A percentile compares a stretch with the other conserved stretches of the same genome.
These are phyloP conservation scores for Epinephelus lanceolatus DNA, from an alignment of 2,113 vertebrate species.

Conservation along the genomic window DNA sequence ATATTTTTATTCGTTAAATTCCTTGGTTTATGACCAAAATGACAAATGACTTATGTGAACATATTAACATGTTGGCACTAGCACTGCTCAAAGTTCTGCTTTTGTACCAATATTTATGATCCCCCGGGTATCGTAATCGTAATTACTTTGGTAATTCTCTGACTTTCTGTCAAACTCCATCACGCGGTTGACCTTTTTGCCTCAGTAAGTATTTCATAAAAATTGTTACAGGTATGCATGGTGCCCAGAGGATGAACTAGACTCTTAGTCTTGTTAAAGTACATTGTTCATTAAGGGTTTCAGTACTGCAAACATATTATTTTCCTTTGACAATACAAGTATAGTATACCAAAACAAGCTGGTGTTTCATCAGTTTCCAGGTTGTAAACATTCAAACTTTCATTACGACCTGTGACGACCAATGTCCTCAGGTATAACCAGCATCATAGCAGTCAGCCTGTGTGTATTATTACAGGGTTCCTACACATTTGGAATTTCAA, in stretches of 20 bases:
- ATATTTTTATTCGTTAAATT: too few relatives aligned
- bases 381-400: conserved; percentile 7
- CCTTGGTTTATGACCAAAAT: too few relatives aligned
- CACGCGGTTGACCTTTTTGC: too few relatives aligned
- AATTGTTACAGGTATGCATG: too few relatives aligned
- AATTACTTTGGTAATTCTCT: too few relatives aligned
- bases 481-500: too few relatives aligned
- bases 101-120: too few relatives aligned
- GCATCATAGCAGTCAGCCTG: neutral
- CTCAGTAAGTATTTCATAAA: too few relatives aligned
- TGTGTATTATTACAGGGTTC: neutral
- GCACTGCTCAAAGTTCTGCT: neutral
- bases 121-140: too few relatives aligned
- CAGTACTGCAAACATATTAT: neutral
- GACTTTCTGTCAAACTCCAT: too few relatives aligned
- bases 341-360: neutral
- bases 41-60: neutral
- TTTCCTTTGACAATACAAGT: neutral
- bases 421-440: neutral
- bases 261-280: neutral
- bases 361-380: neutral
- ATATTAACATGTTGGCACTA: neutral
- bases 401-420: neutral
- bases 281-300: neutral
- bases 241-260: too few relatives aligned